phyloP scores from a whole-genome alignment of 2,113 vertebrate genomes.

The Phaetusa simplex region DNA sequence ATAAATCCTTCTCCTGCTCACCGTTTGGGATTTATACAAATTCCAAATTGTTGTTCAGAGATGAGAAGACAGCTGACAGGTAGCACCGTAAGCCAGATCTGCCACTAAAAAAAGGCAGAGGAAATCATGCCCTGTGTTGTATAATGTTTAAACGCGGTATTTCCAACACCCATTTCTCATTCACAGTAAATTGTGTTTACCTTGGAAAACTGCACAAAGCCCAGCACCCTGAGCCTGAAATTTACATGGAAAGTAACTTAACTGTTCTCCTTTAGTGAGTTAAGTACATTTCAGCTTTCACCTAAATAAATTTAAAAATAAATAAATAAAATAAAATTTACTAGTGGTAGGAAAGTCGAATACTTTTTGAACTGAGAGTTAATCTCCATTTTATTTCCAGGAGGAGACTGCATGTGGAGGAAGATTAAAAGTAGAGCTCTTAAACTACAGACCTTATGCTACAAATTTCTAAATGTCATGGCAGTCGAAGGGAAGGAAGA shows the following conservation, averaged over 20 bases:
- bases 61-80: neutral
- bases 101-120: neutral
- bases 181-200: neutral
- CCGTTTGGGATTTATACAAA: neutral
- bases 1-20: neutral
- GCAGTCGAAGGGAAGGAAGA: neutral
- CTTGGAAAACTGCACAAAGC: neutral
- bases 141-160: neutral
- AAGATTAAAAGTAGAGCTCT: neutral
- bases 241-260: neutral
- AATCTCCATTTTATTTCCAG: neutral
- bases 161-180: neutral
- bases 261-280: neutral
- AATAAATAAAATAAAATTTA: neutral
- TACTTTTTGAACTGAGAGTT: neutral
- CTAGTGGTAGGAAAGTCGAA: neutral
- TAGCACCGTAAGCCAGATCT: neutral
- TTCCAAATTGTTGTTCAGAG: neutral
- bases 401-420: neutral
- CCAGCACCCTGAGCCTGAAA: neutral
- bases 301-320: neutral
- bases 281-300: neutral
- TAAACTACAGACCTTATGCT: neutral
- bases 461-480: neutral
- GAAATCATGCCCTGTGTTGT: neutral